Evolutionary conservation across 2,888 invertebrate species (phyloP), one percentile per base, ranked within the genome.

Genomic region (Abscondita cerata): DNA sequence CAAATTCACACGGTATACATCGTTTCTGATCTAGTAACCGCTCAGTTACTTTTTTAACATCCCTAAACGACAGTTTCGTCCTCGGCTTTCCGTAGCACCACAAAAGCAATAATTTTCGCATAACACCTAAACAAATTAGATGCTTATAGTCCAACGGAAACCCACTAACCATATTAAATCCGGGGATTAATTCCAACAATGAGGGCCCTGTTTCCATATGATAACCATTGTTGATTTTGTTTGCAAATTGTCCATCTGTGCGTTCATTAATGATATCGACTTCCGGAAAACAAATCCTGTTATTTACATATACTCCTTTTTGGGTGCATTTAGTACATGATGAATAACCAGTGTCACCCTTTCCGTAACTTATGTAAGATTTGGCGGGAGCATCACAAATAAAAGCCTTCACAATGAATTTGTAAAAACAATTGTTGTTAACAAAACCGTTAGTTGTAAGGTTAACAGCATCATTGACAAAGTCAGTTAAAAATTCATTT

Each of bases 141-240:
- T 63, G 59, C 63, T 59, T 63, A 34, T 63, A 63, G 15, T 63
- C 59, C 4, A 56, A n/a, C 9, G 63, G 59, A 16, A 63, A 5
- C 34, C 20, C 11, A n/a, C 18, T 13, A 53, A 44, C 55, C 31
- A 63, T 16, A 13, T 36, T 48, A 51, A 36, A 25, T 40, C 13
- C 25, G 25, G 25, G 9, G 50, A 40, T 25, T 34, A 31, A 13
- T 16, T 12, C 36, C 3, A 63, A 34, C n/a, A 47, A n/a, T 1
- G 63, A 51, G 8, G 16, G 1, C 12, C 41, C 44, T 31, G 12
- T 38, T 31, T 63, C 2, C 25, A 25, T 25, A 25, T 4, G 63
- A 48, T 64, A 52, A 44, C 52, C 53, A 52, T 64, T 50, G 50
- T 60, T 53, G 13, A 20, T 38, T 46, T 60, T 20, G 2, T 52